Conservation (phyloP, 2,888 invertebrate species). For the Agriotes lineatus region DNA sequence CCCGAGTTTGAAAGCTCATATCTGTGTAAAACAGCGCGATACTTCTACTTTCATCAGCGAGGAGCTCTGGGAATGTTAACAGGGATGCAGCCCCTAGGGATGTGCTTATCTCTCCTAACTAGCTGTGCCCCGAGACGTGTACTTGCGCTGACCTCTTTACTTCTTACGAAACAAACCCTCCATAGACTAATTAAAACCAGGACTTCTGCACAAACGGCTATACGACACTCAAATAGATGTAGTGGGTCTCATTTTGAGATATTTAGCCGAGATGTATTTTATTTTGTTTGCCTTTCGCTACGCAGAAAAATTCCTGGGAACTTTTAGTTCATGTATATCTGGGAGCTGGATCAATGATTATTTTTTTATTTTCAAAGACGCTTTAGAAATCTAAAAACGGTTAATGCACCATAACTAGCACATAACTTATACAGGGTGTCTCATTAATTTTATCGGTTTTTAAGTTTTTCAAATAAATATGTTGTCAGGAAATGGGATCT, state of each 20-base stretch:
- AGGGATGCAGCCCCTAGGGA: conserved; percentile 44
- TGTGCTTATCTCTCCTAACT: conserved; percentile 43
- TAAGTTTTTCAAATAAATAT: too few relatives aligned
- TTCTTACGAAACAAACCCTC: conserved; percentile 34
- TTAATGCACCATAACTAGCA: too few relatives aligned
- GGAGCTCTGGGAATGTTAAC: conserved; percentile 44
- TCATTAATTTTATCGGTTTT: too few relatives aligned
- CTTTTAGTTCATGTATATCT: too few relatives aligned
- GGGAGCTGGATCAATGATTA: too few relatives aligned
- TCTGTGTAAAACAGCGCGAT: conserved; percentile 24
- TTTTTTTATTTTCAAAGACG: too few relatives aligned
- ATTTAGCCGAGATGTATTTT: neutral
- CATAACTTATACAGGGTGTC: too few relatives aligned
- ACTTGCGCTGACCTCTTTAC: conserved; percentile 42
- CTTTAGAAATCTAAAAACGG: too few relatives aligned
- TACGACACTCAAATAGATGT: conserved; percentile 10
- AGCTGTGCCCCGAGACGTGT: conserved; percentile 38
- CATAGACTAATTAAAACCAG: conserved; percentile 39
- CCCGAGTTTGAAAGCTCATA: conserved; percentile 14
- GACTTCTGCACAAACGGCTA: conserved; percentile 19
- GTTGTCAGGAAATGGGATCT: too few relatives aligned
- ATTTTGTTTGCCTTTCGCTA: neutral
- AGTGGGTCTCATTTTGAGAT: conserved; percentile 10
- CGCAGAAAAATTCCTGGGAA: too few relatives aligned
- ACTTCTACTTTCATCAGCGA: conserved; percentile 31